Base-by-base conservation (phyloP, 2,113 vertebrate species). In the Carassius gibelio region DNA sequence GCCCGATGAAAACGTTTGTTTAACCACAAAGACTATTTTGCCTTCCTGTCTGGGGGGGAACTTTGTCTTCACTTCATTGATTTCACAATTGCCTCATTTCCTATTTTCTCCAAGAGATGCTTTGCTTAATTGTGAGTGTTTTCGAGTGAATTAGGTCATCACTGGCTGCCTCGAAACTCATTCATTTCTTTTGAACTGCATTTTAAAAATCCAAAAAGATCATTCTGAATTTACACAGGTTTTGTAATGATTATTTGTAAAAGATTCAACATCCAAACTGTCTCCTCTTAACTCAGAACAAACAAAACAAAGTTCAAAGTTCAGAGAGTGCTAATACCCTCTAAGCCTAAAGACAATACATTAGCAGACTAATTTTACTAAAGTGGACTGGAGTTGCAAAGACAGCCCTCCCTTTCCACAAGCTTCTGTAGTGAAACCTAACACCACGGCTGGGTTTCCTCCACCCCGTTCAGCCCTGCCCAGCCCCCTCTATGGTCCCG, bases 11-110 rank as follows among this genome's bases (percentile, higher is more conserved):
- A 83, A 81, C 45, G 59, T 84, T 79, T 87, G 72, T 88, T 85
- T 88, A 86, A 86, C 75, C 68, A 86, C 69, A 82, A 84, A 83
- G 55, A 66, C 71, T 86, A 62, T 81, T 85, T 78, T 3, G 23
- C n/a, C 83, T 89, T 89, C 88, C 88, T 89, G 83, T 7, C 59
- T 76, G 17, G 82, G 59, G 78, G 81, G 79, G 71, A 26, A 62
- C 80, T 61, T 74, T 85, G 81, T 34, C 88, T 90, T 89, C 87
- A 87, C 87, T 82, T 89, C 74, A 78, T 34, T 82, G 84, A 89
- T 90, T 90, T 90, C 88, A 88, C 89, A 88, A 88, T 87, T 88
- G 86, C 82, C 85, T 88, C 83, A 85, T 88, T 89, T 88, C 88
- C 87, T 57, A 79, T 88, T 77, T 81, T 84, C 87, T 85, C 85